Evolutionary conservation across 2,113 vertebrate genomes (phyloP).

Genomic region (Poicephalus meyeri): DNA sequence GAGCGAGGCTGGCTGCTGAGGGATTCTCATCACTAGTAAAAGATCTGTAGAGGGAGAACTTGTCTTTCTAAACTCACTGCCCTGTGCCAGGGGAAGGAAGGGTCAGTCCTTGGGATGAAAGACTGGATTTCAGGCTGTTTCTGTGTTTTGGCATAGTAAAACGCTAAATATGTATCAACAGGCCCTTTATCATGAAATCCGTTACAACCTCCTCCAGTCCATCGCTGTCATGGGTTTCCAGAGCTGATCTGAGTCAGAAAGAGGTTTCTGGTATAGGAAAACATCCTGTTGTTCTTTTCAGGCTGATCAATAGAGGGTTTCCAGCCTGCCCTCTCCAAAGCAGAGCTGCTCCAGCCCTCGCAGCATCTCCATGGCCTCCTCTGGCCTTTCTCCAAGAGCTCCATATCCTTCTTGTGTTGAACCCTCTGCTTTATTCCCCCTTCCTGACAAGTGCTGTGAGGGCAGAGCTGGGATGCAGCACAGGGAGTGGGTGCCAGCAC

Average conservation of each 20-base stretch:
- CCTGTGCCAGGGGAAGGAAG: not conserved
- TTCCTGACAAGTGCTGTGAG: not conserved
- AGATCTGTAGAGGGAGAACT: not conserved
- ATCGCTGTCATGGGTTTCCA: not conserved
- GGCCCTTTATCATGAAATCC: not conserved
- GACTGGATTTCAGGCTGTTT: not conserved
- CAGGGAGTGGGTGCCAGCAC: not conserved
- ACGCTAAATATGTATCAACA: not conserved
- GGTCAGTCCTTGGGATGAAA: not conserved
- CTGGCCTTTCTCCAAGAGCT: not conserved
- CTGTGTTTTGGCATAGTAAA: not conserved
- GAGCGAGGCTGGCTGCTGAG: no score
- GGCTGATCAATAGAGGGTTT: not conserved
- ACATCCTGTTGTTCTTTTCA: not conserved
- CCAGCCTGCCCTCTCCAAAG: not conserved
- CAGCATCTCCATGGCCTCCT: not conserved
- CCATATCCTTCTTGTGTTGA: not conserved
- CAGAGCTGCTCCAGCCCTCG: not conserved
- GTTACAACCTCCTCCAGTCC: not conserved
- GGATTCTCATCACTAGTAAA: not conserved
- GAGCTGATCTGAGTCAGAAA: not conserved
- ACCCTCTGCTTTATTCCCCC: not conserved
- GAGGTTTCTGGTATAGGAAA: not conserved
- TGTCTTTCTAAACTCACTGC: not conserved
- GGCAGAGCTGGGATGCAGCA: not conserved